These are phyloP conservation scores for Caenorhabditis tropicalis DNA, from an alignment of 1,140 invertebrate genomes.

Conservation along the genomic window DNA sequence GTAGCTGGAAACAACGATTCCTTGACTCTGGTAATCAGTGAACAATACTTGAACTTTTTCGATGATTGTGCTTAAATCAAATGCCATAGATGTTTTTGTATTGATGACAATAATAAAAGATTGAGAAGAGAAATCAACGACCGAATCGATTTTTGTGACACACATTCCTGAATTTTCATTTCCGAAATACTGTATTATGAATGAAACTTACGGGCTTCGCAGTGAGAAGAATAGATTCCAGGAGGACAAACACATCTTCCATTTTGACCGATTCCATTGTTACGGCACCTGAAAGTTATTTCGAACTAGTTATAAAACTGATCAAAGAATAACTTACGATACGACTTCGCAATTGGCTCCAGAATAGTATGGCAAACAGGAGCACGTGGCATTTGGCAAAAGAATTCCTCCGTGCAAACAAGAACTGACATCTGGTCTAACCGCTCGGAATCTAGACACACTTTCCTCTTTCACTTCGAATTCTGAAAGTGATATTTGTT, in stretches of 20 bases:
- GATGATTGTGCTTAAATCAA: not conserved
- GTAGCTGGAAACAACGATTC: not conserved
- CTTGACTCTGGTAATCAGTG: not conserved
- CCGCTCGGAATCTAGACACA: not conserved
- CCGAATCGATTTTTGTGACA: not conserved
- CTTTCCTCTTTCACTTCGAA: not conserved
- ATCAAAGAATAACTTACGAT: slow-evolving; percentile 3
- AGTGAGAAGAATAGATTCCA: slow-evolving; percentile 24
- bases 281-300: slow-evolving; percentile 14
- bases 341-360: slow-evolving; percentile 43
- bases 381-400: slow-evolving; percentile 34
- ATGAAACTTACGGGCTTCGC: not conserved
- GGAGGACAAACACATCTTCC: slow-evolving; percentile 40
- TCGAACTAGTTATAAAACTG: too few relatives aligned
- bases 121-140: not conserved
- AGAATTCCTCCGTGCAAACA: slow-evolving; percentile 45
- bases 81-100: slow-evolving; percentile 9
- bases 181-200: not conserved
- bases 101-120: slow-evolving; percentile 39
- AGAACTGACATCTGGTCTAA: not conserved
- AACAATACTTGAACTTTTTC: not conserved
- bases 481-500: not conserved
- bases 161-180: slow-evolving; percentile 7
- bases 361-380: slow-evolving; percentile 12
- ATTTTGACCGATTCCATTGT: slow-evolving; percentile 35